A percentile compares a stretch with the other conserved stretches of the same genome.
phyloP scores from a whole-genome alignment of 1,140 invertebrate genomes.

The Hypsibius dujardini region DNA sequence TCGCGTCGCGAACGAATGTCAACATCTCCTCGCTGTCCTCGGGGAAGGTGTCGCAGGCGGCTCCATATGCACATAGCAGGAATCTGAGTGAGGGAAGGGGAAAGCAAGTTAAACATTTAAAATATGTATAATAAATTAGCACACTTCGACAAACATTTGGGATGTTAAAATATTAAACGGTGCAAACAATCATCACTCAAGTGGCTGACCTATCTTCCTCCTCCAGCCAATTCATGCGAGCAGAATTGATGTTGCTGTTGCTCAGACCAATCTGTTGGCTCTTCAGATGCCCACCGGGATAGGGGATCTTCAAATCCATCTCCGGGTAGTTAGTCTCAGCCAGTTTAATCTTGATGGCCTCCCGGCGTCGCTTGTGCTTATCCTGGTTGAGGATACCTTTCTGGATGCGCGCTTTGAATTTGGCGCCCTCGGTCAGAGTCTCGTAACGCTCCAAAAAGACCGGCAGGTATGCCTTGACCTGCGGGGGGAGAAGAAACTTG shows the following conservation, averaged over 20 bases:
- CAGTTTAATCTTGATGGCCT: background rate
- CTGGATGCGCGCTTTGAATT: constrained; percentile 88
- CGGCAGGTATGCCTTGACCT: constrained; percentile 88
- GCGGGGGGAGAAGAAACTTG: constrained; percentile 31
- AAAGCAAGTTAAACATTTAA: constrained; percentile 80
- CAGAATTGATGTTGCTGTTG: background rate
- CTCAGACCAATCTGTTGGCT: background rate
- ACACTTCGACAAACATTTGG: constrained; percentile 42
- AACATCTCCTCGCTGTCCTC: constrained; percentile 97
- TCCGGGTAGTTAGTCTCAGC: background rate
- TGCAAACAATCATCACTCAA: background rate
- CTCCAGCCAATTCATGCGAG: background rate
- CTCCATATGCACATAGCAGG: background rate
- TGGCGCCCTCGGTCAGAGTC: constrained; percentile 89
- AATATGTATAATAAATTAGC: background rate
- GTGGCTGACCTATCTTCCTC: background rate
- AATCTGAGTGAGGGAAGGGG: constrained; percentile 76
- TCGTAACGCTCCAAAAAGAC: constrained; percentile 87
- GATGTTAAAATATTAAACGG: background rate
- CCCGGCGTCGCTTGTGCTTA: constrained; percentile 5
- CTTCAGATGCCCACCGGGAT: background rate
- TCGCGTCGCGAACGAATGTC: constrained; percentile 78
- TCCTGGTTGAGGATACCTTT: constrained; percentile 77
- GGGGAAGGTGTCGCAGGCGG: background rate
- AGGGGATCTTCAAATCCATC: background rate